These are phyloP conservation scores for Tragopan temminckii DNA, from an alignment of 2,797 vertebrate genomes.

Conservation along the genomic window DNA sequence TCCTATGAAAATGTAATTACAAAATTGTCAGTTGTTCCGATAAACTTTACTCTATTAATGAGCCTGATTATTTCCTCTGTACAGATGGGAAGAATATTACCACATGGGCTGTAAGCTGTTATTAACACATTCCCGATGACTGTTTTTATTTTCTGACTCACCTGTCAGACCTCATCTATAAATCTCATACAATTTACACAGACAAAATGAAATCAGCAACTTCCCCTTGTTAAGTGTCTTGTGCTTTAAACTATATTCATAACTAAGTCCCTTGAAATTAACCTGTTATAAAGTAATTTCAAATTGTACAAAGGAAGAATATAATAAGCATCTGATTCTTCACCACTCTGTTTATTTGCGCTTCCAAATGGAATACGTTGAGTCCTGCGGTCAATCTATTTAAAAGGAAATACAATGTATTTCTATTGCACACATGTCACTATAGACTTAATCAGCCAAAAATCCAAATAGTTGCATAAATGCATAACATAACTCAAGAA, in stretches of 20 bases:
- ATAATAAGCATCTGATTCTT: background rate
- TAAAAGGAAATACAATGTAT: rapidly evolving
- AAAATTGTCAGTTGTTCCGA: background rate
- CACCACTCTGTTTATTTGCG: background rate
- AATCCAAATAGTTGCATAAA: background rate
- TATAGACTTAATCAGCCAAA: rapidly evolving
- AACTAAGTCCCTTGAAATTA: background rate
- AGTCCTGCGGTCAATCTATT: background rate
- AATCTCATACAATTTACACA: background rate
- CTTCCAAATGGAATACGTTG: rapidly evolving
- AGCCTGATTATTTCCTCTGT: slow-evolving; percentile 47
- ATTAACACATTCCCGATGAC: slow-evolving; percentile 12
- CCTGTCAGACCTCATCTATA: background rate
- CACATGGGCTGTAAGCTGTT: background rate
- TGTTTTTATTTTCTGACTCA: slow-evolving; percentile 36
- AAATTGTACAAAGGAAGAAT: background rate
- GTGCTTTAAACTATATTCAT: background rate
- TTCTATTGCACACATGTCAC: background rate
- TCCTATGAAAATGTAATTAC: slow-evolving; percentile 19
- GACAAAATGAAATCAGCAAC: background rate
- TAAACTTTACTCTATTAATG: slow-evolving; percentile 23
- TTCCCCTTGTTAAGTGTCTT: background rate
- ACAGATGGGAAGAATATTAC: slow-evolving; percentile 29
- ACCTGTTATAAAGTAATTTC: background rate
- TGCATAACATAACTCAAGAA: rapidly evolving